Percentiles rank a stretch among this genome's conserved stretches.
Conservation (phyloP, 2,888 invertebrate genomes). For the Pandemis heparana region DNA sequence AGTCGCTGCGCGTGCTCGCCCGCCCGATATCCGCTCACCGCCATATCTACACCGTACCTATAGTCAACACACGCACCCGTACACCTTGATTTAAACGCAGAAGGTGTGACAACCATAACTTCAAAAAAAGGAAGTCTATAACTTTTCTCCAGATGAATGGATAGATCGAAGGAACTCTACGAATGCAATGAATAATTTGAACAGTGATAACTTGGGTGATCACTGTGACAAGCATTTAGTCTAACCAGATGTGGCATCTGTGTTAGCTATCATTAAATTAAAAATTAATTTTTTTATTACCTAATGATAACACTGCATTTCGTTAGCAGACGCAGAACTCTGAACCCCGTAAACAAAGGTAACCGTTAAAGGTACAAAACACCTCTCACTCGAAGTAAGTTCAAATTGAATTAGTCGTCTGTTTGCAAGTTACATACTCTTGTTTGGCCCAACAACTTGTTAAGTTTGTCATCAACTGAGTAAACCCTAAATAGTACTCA, state of each 20-base stretch:
- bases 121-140: constrained; percentile 44
- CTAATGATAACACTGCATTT: background rate
- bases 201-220: constrained; percentile 46
- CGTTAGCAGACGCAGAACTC: background rate
- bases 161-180: constrained; percentile 36
- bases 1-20: constrained; percentile 78
- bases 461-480: constrained; percentile 19
- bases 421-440: constrained; percentile 19
- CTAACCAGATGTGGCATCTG: constrained; percentile 6
- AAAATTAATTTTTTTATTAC: background rate
- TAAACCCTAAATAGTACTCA: constrained; percentile 73
- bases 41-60: constrained; percentile 67
- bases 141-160: constrained; percentile 46
- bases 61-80: constrained; percentile 56
- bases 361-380: constrained; percentile 5
- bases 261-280: background rate
- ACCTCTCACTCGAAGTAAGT: background rate
- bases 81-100: constrained; percentile 77
- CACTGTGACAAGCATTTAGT: constrained; percentile 17
- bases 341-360: background rate
- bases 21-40: constrained; percentile 79
- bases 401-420: constrained; percentile 17
- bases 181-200: constrained; percentile 25
- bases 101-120: constrained; percentile 54
- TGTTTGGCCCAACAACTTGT: constrained; percentile 3